phyloP scores from a whole-genome alignment of 2,888 invertebrate genomes.

The Rhodophaea formosa region DNA sequence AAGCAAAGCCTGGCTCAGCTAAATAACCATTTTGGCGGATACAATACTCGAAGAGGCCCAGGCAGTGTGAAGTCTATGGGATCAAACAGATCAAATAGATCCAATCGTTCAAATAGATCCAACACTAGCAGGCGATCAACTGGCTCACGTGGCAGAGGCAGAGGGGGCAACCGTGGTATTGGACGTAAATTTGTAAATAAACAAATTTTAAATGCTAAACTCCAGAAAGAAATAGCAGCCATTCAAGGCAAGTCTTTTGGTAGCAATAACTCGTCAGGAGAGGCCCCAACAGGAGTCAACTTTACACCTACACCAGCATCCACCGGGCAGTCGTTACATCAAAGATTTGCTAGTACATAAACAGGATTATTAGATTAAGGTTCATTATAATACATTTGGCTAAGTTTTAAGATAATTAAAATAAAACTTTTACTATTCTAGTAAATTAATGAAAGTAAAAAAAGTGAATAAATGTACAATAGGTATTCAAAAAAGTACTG shows the following conservation, averaged over 20 bases:
- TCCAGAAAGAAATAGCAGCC: slow-evolving; percentile 73
- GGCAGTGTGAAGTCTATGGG: slow-evolving; percentile 70
- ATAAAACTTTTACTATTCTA: background rate
- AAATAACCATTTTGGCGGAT: slow-evolving; percentile 60
- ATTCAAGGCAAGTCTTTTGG: slow-evolving; percentile 65
- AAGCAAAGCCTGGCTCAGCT: slow-evolving; percentile 65
- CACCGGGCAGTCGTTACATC: slow-evolving; percentile 67
- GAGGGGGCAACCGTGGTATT: slow-evolving; percentile 57
- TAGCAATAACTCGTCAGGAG: slow-evolving; percentile 29
- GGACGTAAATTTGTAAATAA: slow-evolving; percentile 66
- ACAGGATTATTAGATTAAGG: slow-evolving; percentile 16
- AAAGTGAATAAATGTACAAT: slow-evolving; percentile 1
- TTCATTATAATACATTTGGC: slow-evolving; percentile 6
- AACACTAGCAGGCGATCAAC: slow-evolving; percentile 54
- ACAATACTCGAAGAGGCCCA: slow-evolving; percentile 59
- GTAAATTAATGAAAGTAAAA: background rate
- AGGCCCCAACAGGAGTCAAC: slow-evolving; percentile 52
- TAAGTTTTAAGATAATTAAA: background rate
- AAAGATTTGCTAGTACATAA: slow-evolving; percentile 66
- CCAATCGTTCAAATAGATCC: slow-evolving; percentile 52
- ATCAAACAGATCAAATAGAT: slow-evolving; percentile 62
- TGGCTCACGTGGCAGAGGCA: slow-evolving; percentile 56
- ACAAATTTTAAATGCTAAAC: slow-evolving; percentile 62
- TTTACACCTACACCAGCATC: slow-evolving; percentile 65
- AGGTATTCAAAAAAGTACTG: background rate